These are phyloP conservation scores for Butorides virescens DNA, from an alignment of 2,113 vertebrate genomes.

Conservation along the genomic window DNA sequence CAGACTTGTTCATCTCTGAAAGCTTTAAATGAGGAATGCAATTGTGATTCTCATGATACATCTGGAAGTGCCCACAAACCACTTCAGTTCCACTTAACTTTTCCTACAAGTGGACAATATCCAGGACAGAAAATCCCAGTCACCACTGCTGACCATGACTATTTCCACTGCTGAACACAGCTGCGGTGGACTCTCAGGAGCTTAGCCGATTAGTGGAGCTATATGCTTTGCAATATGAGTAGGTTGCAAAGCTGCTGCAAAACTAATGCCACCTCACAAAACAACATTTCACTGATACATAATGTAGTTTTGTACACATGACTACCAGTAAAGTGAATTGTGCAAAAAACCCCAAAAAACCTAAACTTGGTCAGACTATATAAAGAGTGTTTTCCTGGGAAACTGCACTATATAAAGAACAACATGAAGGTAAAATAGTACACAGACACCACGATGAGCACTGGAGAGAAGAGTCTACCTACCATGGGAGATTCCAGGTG, in stretches of 20 bases:
- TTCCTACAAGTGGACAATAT: neutral
- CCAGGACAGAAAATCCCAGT: neutral
- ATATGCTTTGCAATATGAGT: neutral
- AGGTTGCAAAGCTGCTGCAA: neutral
- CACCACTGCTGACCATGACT: neutral
- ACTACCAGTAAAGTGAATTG: neutral
- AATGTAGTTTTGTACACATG: fast-evolving
- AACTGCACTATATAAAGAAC: neutral
- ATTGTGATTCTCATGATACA: neutral
- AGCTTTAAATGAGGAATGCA: neutral
- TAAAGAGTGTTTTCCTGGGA: neutral
- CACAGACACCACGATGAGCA: neutral
- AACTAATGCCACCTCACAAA: neutral
- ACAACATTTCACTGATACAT: neutral
- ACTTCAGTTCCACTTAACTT: neutral
- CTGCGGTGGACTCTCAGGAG: neutral
- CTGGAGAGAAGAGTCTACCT: neutral
- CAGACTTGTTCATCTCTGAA: neutral
- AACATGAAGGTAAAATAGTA: neutral
- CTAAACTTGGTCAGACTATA: neutral
- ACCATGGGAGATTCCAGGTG: neutral
- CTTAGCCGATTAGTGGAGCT: neutral
- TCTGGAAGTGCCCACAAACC: neutral
- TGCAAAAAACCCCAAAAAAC: fast-evolving
- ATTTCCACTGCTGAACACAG: neutral